Percentiles rank a stretch among this genome's conserved stretches.
Evolutionary conservation across 2,888 invertebrate species (phyloP).

Genomic region (Diaperis boleti): DNA sequence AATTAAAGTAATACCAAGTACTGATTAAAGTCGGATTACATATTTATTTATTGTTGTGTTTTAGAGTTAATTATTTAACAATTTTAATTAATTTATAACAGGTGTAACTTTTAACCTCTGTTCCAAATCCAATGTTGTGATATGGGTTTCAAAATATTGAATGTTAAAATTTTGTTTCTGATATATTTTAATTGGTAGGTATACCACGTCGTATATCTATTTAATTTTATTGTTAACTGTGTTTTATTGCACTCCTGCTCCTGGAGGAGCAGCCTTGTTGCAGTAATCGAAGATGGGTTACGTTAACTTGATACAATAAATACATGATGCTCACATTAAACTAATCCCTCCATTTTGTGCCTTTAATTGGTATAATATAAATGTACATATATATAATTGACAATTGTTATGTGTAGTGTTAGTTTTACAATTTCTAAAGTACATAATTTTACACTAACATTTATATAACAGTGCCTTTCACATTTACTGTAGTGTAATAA

Average conservation of each 20-base stretch:
- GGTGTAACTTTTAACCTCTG: constrained; percentile 44
- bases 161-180: constrained; percentile 30
- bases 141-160: constrained; percentile 34
- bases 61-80: constrained; percentile 48
- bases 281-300: constrained; percentile 50
- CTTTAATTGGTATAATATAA: constrained; percentile 57
- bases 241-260: constrained; percentile 51
- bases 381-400: constrained; percentile 55
- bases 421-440: constrained; percentile 48
- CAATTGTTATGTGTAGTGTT: constrained; percentile 53
- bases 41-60: constrained; percentile 56
- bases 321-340: constrained; percentile 63
- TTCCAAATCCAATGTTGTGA: constrained; percentile 42
- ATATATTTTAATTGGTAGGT: constrained; percentile 43
- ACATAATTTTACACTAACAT: constrained; percentile 54
- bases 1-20: constrained; percentile 36
- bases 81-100: constrained; percentile 41
- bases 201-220: constrained; percentile 42
- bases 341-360: constrained; percentile 67
- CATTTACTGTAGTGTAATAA: constrained; percentile 35
- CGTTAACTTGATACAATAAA: constrained; percentile 54
- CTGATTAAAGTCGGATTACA: constrained; percentile 47
- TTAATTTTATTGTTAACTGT: constrained; percentile 48
- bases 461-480: constrained; percentile 58
- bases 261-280: constrained; percentile 46